A percentile compares a stretch with the other conserved stretches of the same genome.
phyloP scores from a whole-genome alignment of 2,113 vertebrate genomes.

The Pleuronectes platessa region DNA sequence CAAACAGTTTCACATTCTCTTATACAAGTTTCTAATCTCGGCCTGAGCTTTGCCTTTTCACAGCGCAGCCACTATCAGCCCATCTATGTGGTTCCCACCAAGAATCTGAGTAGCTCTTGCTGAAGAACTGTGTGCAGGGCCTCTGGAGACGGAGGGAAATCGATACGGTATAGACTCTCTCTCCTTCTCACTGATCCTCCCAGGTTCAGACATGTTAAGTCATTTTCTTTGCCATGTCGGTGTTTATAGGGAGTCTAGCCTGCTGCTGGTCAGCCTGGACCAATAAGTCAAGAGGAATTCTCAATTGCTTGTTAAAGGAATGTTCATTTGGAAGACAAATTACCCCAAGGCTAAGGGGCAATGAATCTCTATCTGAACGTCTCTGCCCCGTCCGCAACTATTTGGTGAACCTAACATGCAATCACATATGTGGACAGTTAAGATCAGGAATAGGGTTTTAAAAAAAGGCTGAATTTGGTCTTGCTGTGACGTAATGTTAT shows the following conservation, averaged over 20 bases:
- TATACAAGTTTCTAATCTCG: slow-evolving; percentile 45
- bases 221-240: slow-evolving; percentile 53
- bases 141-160: slow-evolving; percentile 43
- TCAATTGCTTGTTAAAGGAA: slow-evolving; percentile 19
- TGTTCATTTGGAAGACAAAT: slow-evolving; percentile 49
- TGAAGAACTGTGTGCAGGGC: slow-evolving; percentile 10
- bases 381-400: slow-evolving; percentile 3
- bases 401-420: slow-evolving; percentile 26
- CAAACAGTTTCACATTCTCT: slow-evolving; percentile 37
- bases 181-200: slow-evolving; percentile 19
- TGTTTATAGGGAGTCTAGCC: slow-evolving; percentile 32
- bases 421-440: background rate
- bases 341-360: background rate
- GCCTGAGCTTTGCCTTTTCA: slow-evolving; percentile 27
- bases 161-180: slow-evolving; percentile 42
- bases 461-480: background rate
- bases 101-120: slow-evolving; percentile 18
- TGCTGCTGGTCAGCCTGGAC: slow-evolving; percentile 6
- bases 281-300: background rate
- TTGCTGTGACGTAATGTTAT: background rate
- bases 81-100: slow-evolving; percentile 25
- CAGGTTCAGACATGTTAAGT: slow-evolving; percentile 39
- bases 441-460: background rate
- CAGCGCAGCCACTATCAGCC: slow-evolving; percentile 12
- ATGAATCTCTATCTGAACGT: slow-evolving; percentile 39